A percentile compares a stretch with the other conserved stretches of the same genome.
Conservation (phyloP, 2,797 vertebrate genomes). For the Lemur catta region DNA sequence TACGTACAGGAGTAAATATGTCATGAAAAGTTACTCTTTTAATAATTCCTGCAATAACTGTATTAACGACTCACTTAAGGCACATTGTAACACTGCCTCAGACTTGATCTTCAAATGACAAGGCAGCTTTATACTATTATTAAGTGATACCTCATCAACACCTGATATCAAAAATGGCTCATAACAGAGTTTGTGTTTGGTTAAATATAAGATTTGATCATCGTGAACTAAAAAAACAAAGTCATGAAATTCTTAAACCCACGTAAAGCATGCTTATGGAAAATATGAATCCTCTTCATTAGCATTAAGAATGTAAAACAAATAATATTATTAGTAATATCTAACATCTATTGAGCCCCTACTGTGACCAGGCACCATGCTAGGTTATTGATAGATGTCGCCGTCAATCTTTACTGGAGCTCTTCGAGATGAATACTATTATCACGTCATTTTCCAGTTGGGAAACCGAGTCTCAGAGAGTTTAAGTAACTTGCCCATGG, state of each 20-base stretch:
- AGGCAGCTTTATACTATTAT: background rate
- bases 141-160: background rate
- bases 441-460: background rate
- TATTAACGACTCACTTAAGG: background rate
- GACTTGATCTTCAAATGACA: background rate
- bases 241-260: background rate
- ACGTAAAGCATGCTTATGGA: background rate
- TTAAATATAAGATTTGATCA: background rate
- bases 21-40: background rate
- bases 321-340: background rate
- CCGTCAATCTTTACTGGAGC: too few relatives aligned
- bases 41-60: background rate
- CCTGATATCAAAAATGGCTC: background rate
- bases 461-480: background rate
- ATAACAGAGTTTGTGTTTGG: background rate
- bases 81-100: background rate
- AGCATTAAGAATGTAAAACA: background rate
- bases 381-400: background rate
- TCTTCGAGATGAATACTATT: background rate
- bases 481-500: background rate
- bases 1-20: background rate
- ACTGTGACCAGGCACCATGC: too few relatives aligned
- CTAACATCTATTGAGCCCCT: background rate
- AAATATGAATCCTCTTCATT: background rate
- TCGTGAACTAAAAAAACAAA: background rate